Percentiles rank a stretch among this genome's conserved stretches.
These are phyloP conservation scores for Gopherus evgoodei DNA, from an alignment of 2,113 vertebrate species.

Conservation along the genomic window DNA sequence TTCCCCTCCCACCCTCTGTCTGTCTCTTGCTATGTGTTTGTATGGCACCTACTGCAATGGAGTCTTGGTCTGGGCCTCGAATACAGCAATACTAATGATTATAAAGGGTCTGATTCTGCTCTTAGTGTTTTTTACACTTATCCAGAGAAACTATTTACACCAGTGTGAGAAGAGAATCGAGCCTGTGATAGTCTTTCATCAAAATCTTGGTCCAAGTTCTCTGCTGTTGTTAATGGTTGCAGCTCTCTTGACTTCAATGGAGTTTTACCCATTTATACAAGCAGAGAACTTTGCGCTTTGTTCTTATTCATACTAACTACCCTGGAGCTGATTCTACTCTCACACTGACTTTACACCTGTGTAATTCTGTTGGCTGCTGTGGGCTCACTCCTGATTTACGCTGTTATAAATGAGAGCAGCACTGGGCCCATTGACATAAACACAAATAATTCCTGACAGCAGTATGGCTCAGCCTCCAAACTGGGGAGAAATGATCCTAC, in stretches of 20 bases:
- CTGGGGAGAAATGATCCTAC: neutral
- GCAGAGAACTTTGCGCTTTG: neutral
- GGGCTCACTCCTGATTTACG: neutral
- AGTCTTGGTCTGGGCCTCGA: neutral
- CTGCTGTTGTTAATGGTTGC: neutral
- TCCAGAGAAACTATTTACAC: neutral
- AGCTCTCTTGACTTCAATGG: neutral
- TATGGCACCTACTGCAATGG: neutral
- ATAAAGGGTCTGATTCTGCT: neutral
- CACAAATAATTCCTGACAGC: neutral
- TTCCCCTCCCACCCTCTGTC: neutral
- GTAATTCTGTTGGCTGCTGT: neutral
- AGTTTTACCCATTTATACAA: neutral
- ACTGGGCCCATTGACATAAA: neutral
- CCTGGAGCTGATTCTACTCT: neutral
- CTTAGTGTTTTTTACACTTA: neutral
- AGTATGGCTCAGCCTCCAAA: neutral
- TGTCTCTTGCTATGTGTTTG: neutral
- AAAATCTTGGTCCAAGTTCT: neutral
- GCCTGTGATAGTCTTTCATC: neutral
- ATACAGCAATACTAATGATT: neutral
- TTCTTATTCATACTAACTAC: neutral
- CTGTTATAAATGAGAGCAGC: neutral
- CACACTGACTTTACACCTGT: neutral
- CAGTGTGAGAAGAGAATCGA: neutral